Evolutionary conservation across 1,140 invertebrate species (phyloP), one percentile per base, ranked within the genome.

Genomic region (Danaus melanippus): DNA sequence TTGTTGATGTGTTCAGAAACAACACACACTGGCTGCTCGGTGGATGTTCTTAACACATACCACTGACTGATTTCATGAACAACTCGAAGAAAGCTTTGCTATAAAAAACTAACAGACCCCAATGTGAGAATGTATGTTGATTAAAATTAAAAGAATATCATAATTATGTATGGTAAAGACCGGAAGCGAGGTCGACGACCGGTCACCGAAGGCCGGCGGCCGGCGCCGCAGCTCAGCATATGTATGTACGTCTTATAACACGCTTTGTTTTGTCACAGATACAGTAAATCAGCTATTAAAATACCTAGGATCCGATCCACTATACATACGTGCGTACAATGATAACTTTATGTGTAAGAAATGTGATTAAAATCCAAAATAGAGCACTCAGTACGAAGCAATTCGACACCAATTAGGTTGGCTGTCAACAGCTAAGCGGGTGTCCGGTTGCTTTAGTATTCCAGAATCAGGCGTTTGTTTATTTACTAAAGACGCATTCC

Each of bases 141-240:
- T 52, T 44, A 44, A 51, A 42, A 40, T 32, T 32, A 51, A 57
- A 50, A 57, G 40, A 42, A 42, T 43, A 51, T 50, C 46, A 50
- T 62, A 41, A 58, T 58, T 62, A 62, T 62, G 39, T 61, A 56
- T 59, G 55, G 58, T 50, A 53, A 48, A 49, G 54, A 69, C 55
- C 71, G 76, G 77, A 79, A 76, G 65, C 65, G 77, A 59, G 80
- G 78, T 84, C 78, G 75, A 74, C 51, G 80, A 61, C 74, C 79
- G 72, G 56, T 32, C 21, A 32, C 6, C 21, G 21, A 32, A 32
- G 21, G 21, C 21, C 21, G 15, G 15, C 61, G 41, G 39, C 46
- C 60, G 56, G 42, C 46, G 64, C 56, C 21, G 21, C 21, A 8
- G 21, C 21, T 7, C 21, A 32, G 7, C 21, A 32, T 32, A 32